phyloP scores from a whole-genome alignment of 2,797 vertebrate species.

The Bradypus variegatus region DNA sequence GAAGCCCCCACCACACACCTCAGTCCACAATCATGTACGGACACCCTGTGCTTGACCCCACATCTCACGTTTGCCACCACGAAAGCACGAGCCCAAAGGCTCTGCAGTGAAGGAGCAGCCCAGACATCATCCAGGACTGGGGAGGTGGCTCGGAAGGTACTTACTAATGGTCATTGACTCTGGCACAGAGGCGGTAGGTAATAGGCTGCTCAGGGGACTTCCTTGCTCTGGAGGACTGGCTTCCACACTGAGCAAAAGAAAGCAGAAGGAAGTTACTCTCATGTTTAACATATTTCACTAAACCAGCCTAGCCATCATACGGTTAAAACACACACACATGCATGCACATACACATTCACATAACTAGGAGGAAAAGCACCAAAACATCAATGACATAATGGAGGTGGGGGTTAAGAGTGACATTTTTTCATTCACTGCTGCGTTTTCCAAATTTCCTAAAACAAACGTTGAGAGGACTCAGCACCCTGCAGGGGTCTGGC shows the following conservation, averaged over 20 bases:
- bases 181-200: constrained; percentile 80
- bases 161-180: constrained; percentile 95
- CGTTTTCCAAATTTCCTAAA: constrained; percentile 9
- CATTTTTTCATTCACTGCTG: not conserved
- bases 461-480: not conserved
- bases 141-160: constrained; percentile 64
- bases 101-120: not conserved
- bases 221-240: constrained; percentile 73
- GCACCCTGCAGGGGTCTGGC: not conserved
- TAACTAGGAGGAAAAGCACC: not conserved
- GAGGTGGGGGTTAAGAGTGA: not conserved
- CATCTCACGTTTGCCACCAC: not conserved
- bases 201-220: constrained; percentile 71
- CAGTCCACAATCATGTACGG: not conserved
- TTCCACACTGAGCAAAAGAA: constrained; percentile 80
- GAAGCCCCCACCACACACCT: not conserved
- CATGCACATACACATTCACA: not conserved
- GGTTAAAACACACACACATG: too few relatives aligned
- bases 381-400: not conserved
- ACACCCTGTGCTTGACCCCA: not conserved
- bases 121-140: not conserved
- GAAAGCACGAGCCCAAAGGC: rapidly evolving
- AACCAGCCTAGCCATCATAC: not conserved
- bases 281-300: too few relatives aligned
- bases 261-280: constrained; percentile 5